A percentile compares a stretch with the other conserved stretches of the same genome.
Evolutionary conservation across 2,113 vertebrate genomes (phyloP).

Genomic region (Gavia stellata): DNA sequence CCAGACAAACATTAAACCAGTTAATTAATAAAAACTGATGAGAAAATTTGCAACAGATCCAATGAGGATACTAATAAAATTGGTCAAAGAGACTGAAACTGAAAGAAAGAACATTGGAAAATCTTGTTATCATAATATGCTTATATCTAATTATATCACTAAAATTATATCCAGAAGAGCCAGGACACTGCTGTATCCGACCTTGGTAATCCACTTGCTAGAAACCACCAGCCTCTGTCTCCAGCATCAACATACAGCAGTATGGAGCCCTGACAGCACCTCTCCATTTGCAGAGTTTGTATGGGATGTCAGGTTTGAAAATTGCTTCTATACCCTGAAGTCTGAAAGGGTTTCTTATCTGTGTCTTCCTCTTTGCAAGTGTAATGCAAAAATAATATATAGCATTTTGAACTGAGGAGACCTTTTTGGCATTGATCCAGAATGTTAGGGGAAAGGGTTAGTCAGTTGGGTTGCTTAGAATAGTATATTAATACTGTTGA

Average conservation of each 20-base stretch:
- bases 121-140: neutral
- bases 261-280: neutral
- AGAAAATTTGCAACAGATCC: neutral
- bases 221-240: neutral
- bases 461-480: neutral
- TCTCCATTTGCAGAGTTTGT: neutral
- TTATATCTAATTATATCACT: neutral
- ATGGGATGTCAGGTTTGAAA: neutral
- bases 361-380: neutral
- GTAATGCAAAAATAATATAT: neutral
- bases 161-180: neutral
- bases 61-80: neutral
- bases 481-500: neutral
- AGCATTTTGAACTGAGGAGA: neutral
- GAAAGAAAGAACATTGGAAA: neutral
- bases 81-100: neutral
- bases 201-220: neutral
- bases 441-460: neutral
- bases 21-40: neutral
- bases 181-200: neutral
- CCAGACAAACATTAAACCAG: neutral
- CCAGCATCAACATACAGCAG: neutral
- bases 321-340: neutral
- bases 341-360: neutral
- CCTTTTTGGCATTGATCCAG: neutral